Base-by-base conservation (phyloP, 2,888 invertebrate species). In the Macropis europaea region DNA sequence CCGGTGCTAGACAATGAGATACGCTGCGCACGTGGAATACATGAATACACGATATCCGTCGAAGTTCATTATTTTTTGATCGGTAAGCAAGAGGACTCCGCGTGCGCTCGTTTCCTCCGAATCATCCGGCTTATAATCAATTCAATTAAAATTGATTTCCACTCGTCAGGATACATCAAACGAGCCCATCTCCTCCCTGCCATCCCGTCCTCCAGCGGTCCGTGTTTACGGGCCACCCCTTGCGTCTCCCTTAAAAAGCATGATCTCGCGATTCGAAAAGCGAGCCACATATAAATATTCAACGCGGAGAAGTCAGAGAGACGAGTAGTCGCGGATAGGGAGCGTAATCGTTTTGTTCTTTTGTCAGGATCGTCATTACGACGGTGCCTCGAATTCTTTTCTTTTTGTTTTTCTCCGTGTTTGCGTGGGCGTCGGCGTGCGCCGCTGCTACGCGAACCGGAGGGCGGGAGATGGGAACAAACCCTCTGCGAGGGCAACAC, bases 231-330 rank as follows among this genome's bases (percentile, higher is more conserved):
- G 9, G 30, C 15, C 69, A n/a, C n/a, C 68, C 68, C 68, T 70
- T 38, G 45, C n/a, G n/a, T 32, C 56, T 62, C 54, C 22, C 53
- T 24, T 62, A 38, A 64, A 48, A 64, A 77, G 77, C 77, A 68
- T 32, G 70, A 72, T 74, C 69, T 60, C 69, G 77, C 75, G 64
- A 75, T 73, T 80, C 80, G 73, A 76, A 75, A n/a, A 63, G 43
- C 66, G 70, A 71, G 57, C 47, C 28, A n/a, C n/a, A n/a, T 72
- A 80, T 81, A 78, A 81, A 81, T 80, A 81, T 80, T 81, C 76
- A 79, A 63, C 67, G 52, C 7, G 24, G n/a, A 43, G 43, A 26
- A 73, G 59, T 63, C 52, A 30, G 64, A 54, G 64, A 54, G 50
- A 50, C 30, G 60, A 42, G 45, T 15, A 52, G 42, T 40, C 40